These are phyloP conservation scores for Schizaphis graminum DNA, from an alignment of 2,888 invertebrate genomes.

Conservation along the genomic window DNA sequence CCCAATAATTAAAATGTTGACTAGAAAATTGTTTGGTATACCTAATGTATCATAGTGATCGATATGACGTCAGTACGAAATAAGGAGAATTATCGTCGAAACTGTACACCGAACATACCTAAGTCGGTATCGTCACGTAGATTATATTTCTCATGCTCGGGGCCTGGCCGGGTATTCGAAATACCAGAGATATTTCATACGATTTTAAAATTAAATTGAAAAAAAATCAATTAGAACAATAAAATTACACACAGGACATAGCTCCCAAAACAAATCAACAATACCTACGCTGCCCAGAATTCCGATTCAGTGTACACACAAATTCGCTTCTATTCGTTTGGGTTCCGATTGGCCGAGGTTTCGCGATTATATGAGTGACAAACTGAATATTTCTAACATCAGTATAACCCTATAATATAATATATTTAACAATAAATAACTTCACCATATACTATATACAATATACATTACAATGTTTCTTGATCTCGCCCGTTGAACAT, in stretches of 20 bases:
- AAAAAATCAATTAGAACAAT: not conserved
- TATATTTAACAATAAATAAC: not conserved
- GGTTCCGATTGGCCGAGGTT: not conserved
- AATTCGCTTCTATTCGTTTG: not conserved
- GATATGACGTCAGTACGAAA: not conserved
- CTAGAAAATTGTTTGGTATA: not conserved
- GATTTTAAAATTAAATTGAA: not conserved
- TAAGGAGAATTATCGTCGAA: not conserved
- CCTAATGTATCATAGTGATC: not conserved
- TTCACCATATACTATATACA: not conserved
- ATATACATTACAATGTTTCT: not conserved
- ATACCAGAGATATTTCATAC: constrained; percentile 11
- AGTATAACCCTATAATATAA: not conserved
- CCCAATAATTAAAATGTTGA: not conserved
- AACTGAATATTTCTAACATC: constrained; percentile 5
- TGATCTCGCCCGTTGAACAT: not conserved
- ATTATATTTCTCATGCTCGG: not conserved
- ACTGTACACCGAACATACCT: not conserved
- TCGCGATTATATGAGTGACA: not conserved
- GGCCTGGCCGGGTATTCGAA: not conserved
- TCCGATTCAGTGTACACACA: not conserved
- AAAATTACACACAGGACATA: not conserved
- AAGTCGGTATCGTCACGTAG: not conserved
- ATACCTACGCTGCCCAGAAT: not conserved
- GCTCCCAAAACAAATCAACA: not conserved